phyloP scores from a whole-genome alignment of 1,140 invertebrate species.

The Druon quercuslanigerum region DNA sequence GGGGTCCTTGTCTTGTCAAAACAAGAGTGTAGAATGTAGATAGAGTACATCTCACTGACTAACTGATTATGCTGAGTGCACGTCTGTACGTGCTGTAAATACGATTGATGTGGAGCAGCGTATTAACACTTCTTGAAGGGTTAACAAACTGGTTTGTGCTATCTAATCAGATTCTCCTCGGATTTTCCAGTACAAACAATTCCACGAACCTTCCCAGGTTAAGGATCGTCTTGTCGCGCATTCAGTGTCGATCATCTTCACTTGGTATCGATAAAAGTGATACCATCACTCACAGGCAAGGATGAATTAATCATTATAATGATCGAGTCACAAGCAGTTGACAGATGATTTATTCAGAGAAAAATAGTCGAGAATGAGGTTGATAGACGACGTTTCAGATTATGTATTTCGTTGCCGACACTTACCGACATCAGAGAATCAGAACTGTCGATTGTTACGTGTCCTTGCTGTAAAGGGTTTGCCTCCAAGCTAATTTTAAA shows the following conservation, averaged over 20 bases:
- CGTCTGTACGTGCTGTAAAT: constrained; percentile 36
- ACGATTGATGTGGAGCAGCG: constrained; percentile 42
- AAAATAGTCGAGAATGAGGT: too few relatives aligned
- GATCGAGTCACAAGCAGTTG: too few relatives aligned
- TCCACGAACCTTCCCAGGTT: not conserved
- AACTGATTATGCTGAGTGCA: constrained; percentile 39
- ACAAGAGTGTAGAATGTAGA: not conserved
- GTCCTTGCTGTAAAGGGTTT: too few relatives aligned
- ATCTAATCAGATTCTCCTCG: not conserved
- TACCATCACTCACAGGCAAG: not conserved
- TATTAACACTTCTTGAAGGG: constrained; percentile 30
- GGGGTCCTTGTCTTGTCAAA: not conserved
- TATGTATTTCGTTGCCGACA: too few relatives aligned
- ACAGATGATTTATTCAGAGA: too few relatives aligned
- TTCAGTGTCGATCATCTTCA: not conserved
- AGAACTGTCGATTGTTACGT: too few relatives aligned
- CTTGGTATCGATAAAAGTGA: not conserved
- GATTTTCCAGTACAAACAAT: not conserved
- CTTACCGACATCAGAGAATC: too few relatives aligned
- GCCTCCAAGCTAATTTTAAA: too few relatives aligned
- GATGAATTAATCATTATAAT: too few relatives aligned
- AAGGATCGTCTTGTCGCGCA: not conserved
- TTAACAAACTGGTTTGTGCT: constrained; percentile 5
- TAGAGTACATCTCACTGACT: constrained; percentile 32
- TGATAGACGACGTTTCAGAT: too few relatives aligned